phyloP scores from a whole-genome alignment of 2,113 vertebrate genomes.

The Todiramphus chloris region DNA sequence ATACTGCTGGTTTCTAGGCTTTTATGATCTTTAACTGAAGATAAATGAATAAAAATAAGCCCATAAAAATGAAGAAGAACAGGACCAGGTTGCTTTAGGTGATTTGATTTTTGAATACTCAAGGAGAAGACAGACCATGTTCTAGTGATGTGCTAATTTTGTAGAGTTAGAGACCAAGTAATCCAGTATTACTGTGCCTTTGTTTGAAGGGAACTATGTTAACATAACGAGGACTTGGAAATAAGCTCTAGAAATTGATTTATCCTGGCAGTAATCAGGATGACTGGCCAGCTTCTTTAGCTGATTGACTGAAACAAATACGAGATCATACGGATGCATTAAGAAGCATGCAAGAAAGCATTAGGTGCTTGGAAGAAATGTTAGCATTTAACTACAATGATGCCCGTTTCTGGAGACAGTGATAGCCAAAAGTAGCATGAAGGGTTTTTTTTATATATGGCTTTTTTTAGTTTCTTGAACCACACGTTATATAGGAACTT shows the following conservation, averaged over 20 bases:
- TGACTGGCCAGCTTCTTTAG: slow-evolving; percentile 4
- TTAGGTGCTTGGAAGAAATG: not conserved
- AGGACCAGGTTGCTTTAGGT: not conserved
- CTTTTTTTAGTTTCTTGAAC: not conserved
- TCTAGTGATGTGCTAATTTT: slow-evolving; percentile 13
- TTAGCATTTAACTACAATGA: not conserved
- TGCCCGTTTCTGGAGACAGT: not conserved
- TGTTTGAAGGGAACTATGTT: not conserved
- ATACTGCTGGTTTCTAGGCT: not conserved
- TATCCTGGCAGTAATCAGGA: slow-evolving; percentile 52
- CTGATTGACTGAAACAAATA: slow-evolving; percentile 12
- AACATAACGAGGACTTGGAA: not conserved
- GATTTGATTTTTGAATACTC: slow-evolving; percentile 13
- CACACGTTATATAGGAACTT: not conserved
- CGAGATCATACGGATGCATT: not conserved
- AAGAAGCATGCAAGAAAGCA: not conserved
- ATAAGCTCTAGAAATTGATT: slow-evolving; percentile 46
- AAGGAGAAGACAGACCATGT: not conserved
- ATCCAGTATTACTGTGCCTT: not conserved
- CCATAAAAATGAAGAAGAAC: not conserved
- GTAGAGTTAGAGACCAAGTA: not conserved
- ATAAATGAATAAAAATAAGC: not conserved
- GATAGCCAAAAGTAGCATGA: not conserved
- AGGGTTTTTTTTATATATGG: fast-evolving
- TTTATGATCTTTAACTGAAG: not conserved